phyloP scores from a whole-genome alignment of 1,140 invertebrate species.

The Lerema accius region DNA sequence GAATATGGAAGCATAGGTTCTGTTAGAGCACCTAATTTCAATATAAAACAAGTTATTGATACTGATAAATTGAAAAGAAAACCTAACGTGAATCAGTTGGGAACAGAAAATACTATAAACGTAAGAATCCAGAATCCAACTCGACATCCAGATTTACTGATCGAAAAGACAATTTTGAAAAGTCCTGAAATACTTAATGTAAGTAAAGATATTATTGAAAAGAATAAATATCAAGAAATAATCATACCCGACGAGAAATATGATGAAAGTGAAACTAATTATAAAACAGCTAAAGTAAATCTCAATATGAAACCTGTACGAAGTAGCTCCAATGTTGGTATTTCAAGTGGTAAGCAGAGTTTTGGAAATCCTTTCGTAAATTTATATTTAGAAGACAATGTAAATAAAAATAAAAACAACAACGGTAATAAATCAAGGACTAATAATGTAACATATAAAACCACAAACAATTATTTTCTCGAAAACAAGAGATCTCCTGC shows the following conservation, averaged over 20 bases:
- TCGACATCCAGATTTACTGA: background rate
- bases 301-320: background rate
- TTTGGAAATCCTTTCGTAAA: background rate
- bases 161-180: background rate
- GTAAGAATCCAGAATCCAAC: background rate
- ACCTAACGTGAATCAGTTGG: background rate
- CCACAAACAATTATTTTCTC: too few relatives aligned
- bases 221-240: background rate
- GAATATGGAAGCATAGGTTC: background rate
- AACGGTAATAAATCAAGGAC: too few relatives aligned
- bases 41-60: background rate
- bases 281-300: background rate
- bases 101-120: background rate
- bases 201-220: background rate
- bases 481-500: too few relatives aligned
- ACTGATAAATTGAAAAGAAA: background rate
- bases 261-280: background rate
- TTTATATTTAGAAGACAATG: too few relatives aligned
- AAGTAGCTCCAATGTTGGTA: background rate
- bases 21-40: conserved; percentile 1
- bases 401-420: too few relatives aligned
- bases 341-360: background rate
- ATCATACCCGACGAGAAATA: background rate
- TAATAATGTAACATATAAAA: too few relatives aligned
- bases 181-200: background rate